These are phyloP conservation scores for Cirrhinus mrigala DNA, from an alignment of 2,797 vertebrate species.

Conservation along the genomic window DNA sequence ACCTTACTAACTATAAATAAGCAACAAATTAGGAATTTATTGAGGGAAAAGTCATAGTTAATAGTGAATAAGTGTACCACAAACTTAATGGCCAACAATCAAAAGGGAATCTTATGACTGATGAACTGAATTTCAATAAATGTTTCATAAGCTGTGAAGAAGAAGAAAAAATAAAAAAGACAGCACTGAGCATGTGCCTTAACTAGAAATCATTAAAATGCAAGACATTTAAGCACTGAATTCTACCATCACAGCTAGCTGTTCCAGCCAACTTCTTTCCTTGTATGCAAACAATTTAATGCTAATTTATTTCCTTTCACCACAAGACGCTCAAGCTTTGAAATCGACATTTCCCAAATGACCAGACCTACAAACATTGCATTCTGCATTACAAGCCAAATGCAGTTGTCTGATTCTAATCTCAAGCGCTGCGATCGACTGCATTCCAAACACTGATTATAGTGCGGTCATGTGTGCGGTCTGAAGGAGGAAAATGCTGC, in stretches of 20 bases:
- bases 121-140: neutral
- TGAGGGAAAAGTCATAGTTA: too few relatives aligned
- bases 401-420: constrained; percentile 51
- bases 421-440: constrained; percentile 39
- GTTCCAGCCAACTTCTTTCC: constrained; percentile 20
- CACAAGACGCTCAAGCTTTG: constrained; percentile 42
- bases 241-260: constrained; percentile 31
- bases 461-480: constrained; percentile 42
- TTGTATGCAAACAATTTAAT: constrained; percentile 45
- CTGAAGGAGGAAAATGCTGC: constrained; percentile 28
- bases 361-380: constrained; percentile 29
- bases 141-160: neutral
- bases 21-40: too few relatives aligned
- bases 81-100: neutral
- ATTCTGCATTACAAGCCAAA: constrained; percentile 32
- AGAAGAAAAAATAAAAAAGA: neutral
- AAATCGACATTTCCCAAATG: constrained; percentile 49
- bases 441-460: constrained; percentile 51
- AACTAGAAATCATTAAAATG: constrained; percentile 4
- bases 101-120: neutral
- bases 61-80: too few relatives aligned
- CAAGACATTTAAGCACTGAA: constrained; percentile 10
- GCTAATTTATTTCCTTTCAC: constrained; percentile 47
- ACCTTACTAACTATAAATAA: too few relatives aligned
- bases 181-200: neutral